Evolutionary conservation across 2,797 vertebrate genomes (phyloP).

Genomic region (Perodicticus potto): DNA sequence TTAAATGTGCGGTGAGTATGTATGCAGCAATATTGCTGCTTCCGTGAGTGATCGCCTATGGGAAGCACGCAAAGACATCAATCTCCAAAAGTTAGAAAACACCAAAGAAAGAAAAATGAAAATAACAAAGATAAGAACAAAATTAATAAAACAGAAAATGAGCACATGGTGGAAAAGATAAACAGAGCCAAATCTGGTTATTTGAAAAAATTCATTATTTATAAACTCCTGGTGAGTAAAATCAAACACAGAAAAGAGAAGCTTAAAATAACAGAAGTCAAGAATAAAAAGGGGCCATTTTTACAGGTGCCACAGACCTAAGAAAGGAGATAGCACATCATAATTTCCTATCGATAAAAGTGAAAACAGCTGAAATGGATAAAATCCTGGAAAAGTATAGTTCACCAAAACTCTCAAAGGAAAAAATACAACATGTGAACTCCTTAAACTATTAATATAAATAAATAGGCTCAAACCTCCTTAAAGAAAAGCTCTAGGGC

Average conservation of each 20-base stretch:
- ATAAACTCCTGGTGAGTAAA: not conserved
- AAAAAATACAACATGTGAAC: not conserved
- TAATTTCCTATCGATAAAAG: not conserved
- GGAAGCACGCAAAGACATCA: not conserved
- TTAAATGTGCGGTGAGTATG: not conserved
- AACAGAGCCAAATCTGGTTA: not conserved
- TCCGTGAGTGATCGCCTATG: too few relatives aligned
- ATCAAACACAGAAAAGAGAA: not conserved
- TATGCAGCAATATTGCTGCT: not conserved
- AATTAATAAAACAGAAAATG: not conserved
- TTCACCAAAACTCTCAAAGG: not conserved
- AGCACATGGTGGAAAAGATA: not conserved
- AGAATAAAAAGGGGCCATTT: not conserved
- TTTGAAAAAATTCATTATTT: not conserved
- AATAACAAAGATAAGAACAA: not conserved
- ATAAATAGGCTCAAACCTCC: not conserved
- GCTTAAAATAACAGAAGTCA: not conserved
- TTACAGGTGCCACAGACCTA: not conserved
- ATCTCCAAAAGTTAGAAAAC: not conserved
- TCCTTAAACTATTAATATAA: not conserved
- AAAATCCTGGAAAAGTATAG: not conserved
- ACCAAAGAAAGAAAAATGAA: not conserved
- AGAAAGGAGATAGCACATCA: not conserved
- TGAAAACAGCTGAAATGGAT: not conserved
- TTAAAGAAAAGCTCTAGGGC: not conserved